These are phyloP conservation scores for Xestobium rufovillosum DNA, from an alignment of 2,888 invertebrate genomes.

Conservation along the genomic window DNA sequence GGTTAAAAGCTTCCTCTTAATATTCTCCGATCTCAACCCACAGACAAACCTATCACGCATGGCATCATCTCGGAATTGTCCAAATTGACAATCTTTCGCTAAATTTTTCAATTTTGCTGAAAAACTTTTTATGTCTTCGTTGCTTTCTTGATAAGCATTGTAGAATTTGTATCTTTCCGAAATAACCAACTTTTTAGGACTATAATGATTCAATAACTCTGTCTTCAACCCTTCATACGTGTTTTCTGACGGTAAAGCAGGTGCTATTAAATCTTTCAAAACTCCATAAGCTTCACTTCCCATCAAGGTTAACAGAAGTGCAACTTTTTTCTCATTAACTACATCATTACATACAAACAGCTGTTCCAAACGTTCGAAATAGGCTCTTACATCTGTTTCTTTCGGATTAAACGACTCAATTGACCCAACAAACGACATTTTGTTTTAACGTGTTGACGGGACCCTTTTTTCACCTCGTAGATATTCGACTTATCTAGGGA, in stretches of 20 bases:
- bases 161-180: conserved; percentile 28
- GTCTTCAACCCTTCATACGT: conserved; percentile 19
- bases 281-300: conserved; percentile 23
- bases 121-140: conserved; percentile 15
- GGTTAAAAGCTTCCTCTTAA: conserved; percentile 21
- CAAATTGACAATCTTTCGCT: conserved; percentile 25
- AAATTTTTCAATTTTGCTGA: conserved; percentile 22
- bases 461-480: too few species aligned
- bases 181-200: conserved; percentile 23
- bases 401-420: conserved; percentile 19
- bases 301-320: conserved; percentile 24
- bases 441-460: too few species aligned
- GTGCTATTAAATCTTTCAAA: conserved; percentile 21
- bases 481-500: too few species aligned
- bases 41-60: conserved; percentile 22
- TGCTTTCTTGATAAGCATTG: conserved; percentile 21
- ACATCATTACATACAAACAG: conserved; percentile 22
- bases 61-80: conserved; percentile 23
- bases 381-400: conserved; percentile 12
- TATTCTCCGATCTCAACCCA: conserved; percentile 20
- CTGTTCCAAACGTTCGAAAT: background rate
- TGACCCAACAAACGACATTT: too few species aligned
- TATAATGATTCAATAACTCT: conserved; percentile 18
- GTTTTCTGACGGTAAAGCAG: conserved; percentile 17
- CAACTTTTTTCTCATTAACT: conserved; percentile 19